Percentiles rank a stretch among this genome's conserved stretches.
These are phyloP conservation scores for Dascillus cervinus DNA, from an alignment of 2,888 invertebrate species.

Conservation along the genomic window DNA sequence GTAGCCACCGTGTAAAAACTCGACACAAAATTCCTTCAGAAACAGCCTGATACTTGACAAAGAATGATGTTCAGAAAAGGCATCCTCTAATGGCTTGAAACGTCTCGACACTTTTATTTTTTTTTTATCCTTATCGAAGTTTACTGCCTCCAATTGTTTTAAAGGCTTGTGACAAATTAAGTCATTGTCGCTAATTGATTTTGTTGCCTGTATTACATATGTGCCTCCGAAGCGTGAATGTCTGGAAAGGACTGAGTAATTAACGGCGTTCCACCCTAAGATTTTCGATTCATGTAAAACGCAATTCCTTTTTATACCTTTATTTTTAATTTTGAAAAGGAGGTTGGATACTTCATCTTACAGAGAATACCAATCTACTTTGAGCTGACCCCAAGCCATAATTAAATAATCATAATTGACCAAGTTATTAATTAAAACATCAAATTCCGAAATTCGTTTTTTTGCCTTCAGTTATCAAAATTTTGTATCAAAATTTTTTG, in stretches of 20 bases:
- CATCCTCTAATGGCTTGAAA: conserved; percentile 60
- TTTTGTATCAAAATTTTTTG: too few relatives aligned
- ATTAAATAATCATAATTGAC: too few relatives aligned
- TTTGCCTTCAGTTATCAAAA: too few relatives aligned
- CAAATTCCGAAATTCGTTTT: too few relatives aligned
- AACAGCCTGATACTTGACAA: conserved; percentile 84
- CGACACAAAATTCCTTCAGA: conserved; percentile 89
- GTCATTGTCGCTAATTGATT: conserved; percentile 82
- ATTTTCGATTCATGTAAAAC: too few relatives aligned
- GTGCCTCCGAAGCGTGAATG: conserved; percentile 94
- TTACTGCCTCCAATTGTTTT: conserved; percentile 65
- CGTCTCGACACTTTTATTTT: conserved; percentile 69
- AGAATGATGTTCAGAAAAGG: conserved; percentile 64
- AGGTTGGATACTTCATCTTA: too few relatives aligned
- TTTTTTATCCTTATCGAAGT: conserved; percentile 69
- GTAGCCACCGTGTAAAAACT: conserved; percentile 87
- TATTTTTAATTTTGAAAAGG: too few relatives aligned
- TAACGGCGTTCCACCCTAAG: too few relatives aligned
- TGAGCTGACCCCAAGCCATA: too few relatives aligned
- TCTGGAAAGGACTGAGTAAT: conserved; percentile 49
- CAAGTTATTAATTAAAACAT: too few relatives aligned
- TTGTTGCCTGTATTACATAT: conserved; percentile 85
- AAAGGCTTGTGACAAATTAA: conserved; percentile 83
- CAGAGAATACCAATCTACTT: too few relatives aligned
- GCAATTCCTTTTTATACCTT: too few relatives aligned